Percentiles rank a stretch among this genome's conserved stretches.
Evolutionary conservation across 2,888 invertebrate genomes (phyloP).

Genomic region (Zaprionus obscuricornis): DNA sequence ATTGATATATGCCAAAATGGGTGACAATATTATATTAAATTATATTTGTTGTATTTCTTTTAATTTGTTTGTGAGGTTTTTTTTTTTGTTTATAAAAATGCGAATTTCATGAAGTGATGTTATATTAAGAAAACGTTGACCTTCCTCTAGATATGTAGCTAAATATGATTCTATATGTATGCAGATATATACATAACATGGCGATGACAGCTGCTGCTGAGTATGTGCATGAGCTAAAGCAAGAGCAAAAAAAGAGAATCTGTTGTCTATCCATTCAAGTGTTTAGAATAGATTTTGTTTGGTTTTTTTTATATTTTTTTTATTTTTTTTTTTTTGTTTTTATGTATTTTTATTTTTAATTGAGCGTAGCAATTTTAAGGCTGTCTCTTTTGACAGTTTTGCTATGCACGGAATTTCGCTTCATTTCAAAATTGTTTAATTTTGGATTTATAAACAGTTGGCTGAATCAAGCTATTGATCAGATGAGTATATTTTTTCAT

Average conservation of each 20-base stretch:
- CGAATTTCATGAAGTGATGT: slow-evolving; percentile 3
- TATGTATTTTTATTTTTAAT: slow-evolving; percentile 57
- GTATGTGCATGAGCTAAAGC: background rate
- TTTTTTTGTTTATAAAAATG: background rate
- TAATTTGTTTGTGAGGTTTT: too few species aligned
- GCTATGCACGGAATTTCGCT: slow-evolving; percentile 33
- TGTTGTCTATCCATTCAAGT: background rate
- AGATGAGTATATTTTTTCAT: background rate
- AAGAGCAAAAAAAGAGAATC: background rate
- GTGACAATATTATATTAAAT: slow-evolving; percentile 30
- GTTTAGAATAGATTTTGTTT: slow-evolving; percentile 32
- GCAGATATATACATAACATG: background rate
- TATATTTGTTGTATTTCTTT: too few species aligned
- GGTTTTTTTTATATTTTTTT: too few species aligned
- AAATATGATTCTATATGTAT: too few species aligned
- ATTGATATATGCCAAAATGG: slow-evolving; percentile 19
- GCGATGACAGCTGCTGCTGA: slow-evolving; percentile 25
- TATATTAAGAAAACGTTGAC: slow-evolving; percentile 39
- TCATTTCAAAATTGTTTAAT: slow-evolving; percentile 13
- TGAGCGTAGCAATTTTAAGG: slow-evolving; percentile 16
- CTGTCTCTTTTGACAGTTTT: slow-evolving; percentile 13
- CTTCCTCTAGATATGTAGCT: slow-evolving; percentile 47
- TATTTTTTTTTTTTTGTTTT: too few species aligned
- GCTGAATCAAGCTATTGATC: too few species aligned
- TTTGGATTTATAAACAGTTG: too few species aligned